Percentiles rank a stretch among this genome's conserved stretches.
Conservation (phyloP, 2,797 vertebrate genomes). For the Limosa lapponica region DNA sequence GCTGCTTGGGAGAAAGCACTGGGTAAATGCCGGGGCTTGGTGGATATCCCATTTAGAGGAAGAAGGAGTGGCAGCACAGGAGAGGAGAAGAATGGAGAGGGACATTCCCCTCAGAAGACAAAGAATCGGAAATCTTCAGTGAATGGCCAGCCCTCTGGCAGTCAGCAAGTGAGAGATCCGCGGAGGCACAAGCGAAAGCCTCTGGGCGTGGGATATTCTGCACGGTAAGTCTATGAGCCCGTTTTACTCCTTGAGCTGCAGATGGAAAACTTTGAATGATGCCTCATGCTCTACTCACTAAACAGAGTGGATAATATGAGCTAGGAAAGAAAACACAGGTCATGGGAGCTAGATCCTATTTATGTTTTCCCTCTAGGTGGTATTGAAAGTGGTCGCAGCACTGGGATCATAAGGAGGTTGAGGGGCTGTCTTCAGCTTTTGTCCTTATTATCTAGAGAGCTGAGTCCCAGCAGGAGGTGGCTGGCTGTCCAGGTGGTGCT, state of each 20-base stretch:
- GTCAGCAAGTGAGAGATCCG: slow-evolving; percentile 88
- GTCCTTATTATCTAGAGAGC: neutral
- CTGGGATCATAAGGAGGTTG: neutral
- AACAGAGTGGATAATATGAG: neutral
- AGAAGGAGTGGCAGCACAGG: slow-evolving; percentile 72
- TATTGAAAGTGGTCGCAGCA: neutral
- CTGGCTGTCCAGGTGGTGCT: neutral
- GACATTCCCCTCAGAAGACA: slow-evolving; percentile 67
- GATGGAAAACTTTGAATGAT: neutral
- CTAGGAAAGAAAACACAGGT: neutral
- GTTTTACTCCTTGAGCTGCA: neutral
- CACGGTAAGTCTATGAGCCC: slow-evolving; percentile 81
- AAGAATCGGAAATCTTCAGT: slow-evolving; percentile 66
- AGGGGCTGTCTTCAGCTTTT: neutral
- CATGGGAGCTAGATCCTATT: neutral
- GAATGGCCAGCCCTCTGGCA: slow-evolving; percentile 80
- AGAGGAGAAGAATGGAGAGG: slow-evolving; percentile 74
- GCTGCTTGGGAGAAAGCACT: slow-evolving; percentile 76
- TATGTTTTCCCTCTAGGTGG: neutral
- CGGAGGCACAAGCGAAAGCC: slow-evolving; percentile 90
- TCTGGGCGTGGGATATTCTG: slow-evolving; percentile 91
- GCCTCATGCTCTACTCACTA: neutral
- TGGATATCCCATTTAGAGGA: slow-evolving; percentile 91
- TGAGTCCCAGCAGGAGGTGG: neutral
- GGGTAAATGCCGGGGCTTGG: slow-evolving; percentile 85